Evolutionary conservation across 2,797 vertebrate genomes (phyloP).

Genomic region (Smutsia gigantea): DNA sequence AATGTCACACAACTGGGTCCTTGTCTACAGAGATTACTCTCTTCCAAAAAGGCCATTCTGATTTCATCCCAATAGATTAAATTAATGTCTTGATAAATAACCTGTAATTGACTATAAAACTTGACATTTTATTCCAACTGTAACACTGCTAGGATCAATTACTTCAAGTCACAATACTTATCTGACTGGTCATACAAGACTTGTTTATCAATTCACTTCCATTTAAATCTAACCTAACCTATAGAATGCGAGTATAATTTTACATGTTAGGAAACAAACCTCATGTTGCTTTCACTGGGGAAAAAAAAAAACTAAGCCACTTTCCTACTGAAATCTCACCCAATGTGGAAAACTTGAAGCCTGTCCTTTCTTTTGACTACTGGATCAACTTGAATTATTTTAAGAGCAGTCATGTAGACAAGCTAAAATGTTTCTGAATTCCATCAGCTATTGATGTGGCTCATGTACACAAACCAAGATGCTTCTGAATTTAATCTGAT

Average conservation of each 20-base stretch:
- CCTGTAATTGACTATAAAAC: conserved; percentile 34
- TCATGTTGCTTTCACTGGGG: not conserved
- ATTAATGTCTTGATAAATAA: conserved; percentile 33
- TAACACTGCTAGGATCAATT: conserved; percentile 46
- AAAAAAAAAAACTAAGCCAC: not conserved
- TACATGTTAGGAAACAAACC: not conserved
- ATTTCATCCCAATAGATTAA: not conserved
- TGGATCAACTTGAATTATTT: not conserved
- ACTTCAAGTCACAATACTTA: conserved; percentile 24
- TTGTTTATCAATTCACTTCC: not conserved
- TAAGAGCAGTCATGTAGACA: not conserved
- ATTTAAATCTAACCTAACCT: not conserved
- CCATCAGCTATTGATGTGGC: no score
- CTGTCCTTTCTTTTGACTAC: not conserved
- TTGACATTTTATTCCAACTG: conserved; percentile 54
- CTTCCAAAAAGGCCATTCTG: not conserved
- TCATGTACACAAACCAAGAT: not conserved
- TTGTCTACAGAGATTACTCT: not conserved
- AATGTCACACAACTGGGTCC: not conserved
- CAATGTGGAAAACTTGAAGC: not conserved
- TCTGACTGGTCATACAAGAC: not conserved
- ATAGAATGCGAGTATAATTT: not conserved
- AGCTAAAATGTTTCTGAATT: not conserved
- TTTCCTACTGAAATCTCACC: not conserved
- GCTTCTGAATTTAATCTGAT: not conserved